Percentiles rank a stretch among this genome's conserved stretches.
Conservation (phyloP, 2,888 invertebrate genomes). For the Cosmia trapezina region DNA sequence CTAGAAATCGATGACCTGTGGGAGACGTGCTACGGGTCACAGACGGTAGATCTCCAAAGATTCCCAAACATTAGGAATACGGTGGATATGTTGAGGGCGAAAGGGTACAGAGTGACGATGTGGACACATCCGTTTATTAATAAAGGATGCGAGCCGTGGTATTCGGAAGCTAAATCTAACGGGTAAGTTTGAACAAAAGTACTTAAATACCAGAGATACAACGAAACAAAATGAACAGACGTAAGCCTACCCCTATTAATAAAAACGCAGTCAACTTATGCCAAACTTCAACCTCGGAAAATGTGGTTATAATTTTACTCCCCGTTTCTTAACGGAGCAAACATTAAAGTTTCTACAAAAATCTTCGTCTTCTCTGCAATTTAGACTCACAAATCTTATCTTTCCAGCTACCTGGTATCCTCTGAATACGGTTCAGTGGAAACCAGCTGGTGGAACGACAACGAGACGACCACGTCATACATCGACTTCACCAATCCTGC, state of each 20-base stretch:
- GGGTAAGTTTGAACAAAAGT: conserved; percentile 77
- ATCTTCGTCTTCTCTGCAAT: too few relatives aligned
- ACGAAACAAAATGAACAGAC: too few relatives aligned
- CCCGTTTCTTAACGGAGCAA: too few relatives aligned
- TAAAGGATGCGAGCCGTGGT: conserved; percentile 89
- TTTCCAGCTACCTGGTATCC: conserved; percentile 81
- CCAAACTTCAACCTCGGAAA: too few relatives aligned
- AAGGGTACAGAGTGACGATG: conserved; percentile 90
- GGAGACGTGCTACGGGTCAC: conserved; percentile 92
- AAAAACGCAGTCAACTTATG: too few relatives aligned
- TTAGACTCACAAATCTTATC: too few relatives aligned
- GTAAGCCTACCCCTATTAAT: too few relatives aligned
- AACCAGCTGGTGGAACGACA: conserved; percentile 90
- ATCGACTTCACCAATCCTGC: conserved; percentile 93
- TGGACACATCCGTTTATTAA: conserved; percentile 93
- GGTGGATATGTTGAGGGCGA: conserved; percentile 78
- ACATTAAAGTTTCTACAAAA: too few relatives aligned
- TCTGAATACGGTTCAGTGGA: conserved; percentile 86
- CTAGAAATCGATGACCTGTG: conserved; percentile 92
- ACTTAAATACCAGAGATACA: not conserved
- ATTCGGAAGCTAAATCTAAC: conserved; percentile 81
- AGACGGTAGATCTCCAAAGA: conserved; percentile 84
- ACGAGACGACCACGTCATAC: conserved; percentile 88
- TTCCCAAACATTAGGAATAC: conserved; percentile 90
- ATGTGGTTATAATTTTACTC: too few relatives aligned